Conservation (phyloP, 2,113 vertebrate genomes). For the Hemiscyllium ocellatum region DNA sequence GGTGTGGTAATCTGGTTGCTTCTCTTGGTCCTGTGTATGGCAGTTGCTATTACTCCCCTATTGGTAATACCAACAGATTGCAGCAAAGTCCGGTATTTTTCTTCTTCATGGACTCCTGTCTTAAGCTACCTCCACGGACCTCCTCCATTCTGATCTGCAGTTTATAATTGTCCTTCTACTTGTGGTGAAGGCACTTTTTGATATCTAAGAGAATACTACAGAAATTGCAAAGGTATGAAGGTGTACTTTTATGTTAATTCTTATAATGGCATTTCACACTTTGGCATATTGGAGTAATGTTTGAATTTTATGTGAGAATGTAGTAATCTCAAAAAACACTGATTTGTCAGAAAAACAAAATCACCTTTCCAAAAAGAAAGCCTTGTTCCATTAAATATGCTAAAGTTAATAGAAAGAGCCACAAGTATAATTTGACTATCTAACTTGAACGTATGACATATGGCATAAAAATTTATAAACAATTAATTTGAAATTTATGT, state of each 20-base stretch:
- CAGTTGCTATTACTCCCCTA: conserved; percentile 41
- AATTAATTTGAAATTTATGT: conserved; percentile 12
- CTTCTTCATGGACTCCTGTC: conserved; percentile 58
- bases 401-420: not conserved
- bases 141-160: conserved; percentile 51
- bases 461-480: conserved; percentile 14
- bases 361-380: not conserved
- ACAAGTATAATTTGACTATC: conserved; percentile 14
- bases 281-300: not conserved
- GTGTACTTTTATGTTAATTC: conserved; percentile 7
- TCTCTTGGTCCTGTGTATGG: conserved; percentile 56
- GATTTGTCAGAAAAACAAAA: not conserved
- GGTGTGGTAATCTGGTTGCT: conserved; percentile 57
- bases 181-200: conserved; percentile 41
- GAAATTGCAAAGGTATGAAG: conserved; percentile 16
- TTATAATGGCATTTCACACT: not conserved
- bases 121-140: conserved; percentile 69
- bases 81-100: conserved; percentile 51
- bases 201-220: not conserved
- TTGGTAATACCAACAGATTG: conserved; percentile 46
- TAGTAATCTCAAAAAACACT: not conserved
- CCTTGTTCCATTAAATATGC: conserved; percentile 4
- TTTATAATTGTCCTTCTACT: conserved; percentile 48
- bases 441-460: conserved; percentile 1
- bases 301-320: conserved; percentile 23